Conservation (phyloP, 2,797 vertebrate genomes). For the Siniperca undulata region DNA sequence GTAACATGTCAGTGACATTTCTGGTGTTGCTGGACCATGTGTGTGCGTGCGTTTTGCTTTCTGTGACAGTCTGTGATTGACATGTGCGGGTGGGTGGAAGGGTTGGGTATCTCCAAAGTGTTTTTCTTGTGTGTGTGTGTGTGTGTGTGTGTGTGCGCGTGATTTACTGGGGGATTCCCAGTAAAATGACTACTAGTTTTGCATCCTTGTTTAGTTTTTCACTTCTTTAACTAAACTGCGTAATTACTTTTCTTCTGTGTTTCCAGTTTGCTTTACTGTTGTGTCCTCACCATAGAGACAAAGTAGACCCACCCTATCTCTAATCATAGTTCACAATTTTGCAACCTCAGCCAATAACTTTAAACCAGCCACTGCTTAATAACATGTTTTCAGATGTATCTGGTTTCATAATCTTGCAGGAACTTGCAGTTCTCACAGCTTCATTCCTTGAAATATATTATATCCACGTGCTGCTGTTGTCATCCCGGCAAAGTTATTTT, state of each 20-base stretch:
- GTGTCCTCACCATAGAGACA: constrained; percentile 33
- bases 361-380: constrained; percentile 15
- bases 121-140: background rate
- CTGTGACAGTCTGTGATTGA: constrained; percentile 64
- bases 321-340: constrained; percentile 28
- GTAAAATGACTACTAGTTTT: background rate
- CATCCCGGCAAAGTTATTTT: background rate
- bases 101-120: constrained; percentile 23
- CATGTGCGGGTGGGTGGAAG: constrained; percentile 56
- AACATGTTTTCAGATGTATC: background rate
- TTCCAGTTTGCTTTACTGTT: constrained; percentile 8
- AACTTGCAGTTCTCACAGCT: background rate
- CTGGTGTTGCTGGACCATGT: background rate
- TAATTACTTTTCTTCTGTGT: background rate
- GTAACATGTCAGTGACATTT: background rate
- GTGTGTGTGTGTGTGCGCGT: background rate
- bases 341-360: constrained; percentile 6
- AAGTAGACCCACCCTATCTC: constrained; percentile 43
- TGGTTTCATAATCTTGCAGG: constrained; percentile 19
- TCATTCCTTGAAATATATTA: background rate
- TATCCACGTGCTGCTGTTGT: constrained; percentile 11
- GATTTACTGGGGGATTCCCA: background rate
- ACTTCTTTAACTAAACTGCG: background rate
- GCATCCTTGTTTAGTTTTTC: background rate
- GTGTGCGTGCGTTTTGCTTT: constrained; percentile 24